Conservation (phyloP, 2,113 vertebrate genomes). For the Petrocephalus microphthalmus region DNA sequence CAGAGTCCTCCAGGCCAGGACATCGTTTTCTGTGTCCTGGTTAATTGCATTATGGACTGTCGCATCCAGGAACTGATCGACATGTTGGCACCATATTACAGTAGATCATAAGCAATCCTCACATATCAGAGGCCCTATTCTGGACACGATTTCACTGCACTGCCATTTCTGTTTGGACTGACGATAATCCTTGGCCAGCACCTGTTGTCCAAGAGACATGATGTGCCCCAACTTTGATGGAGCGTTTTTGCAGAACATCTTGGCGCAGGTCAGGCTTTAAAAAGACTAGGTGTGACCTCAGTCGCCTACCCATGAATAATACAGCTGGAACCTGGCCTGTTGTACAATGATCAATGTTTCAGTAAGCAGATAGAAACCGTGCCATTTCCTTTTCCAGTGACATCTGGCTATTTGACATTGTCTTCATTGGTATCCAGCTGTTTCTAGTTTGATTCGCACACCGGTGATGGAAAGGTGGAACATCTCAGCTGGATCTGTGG, state of each 20-base stretch:
- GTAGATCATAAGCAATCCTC: not conserved
- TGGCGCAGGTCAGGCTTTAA: not conserved
- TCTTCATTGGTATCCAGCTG: no score
- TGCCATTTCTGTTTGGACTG: not conserved
- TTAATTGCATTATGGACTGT: not conserved
- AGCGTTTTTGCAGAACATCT: not conserved
- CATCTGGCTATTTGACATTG: no score
- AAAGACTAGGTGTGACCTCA: conserved; percentile 6
- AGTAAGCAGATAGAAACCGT: conserved; percentile 13
- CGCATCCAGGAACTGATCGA: conserved; percentile 14
- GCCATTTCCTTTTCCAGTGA: no score
- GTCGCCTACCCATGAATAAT: not conserved
- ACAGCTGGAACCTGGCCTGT: not conserved
- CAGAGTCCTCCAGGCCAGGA: not conserved
- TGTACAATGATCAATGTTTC: not conserved
- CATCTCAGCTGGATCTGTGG: no score
- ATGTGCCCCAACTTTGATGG: not conserved
- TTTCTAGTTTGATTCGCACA: no score
- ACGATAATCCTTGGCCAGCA: not conserved
- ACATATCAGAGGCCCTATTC: not conserved
- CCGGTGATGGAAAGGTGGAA: no score
- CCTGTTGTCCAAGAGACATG: not conserved
- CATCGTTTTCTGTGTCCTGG: not conserved
- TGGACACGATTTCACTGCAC: no score
- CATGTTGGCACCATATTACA: not conserved